Percentiles rank a stretch among this genome's conserved stretches.
Conservation (phyloP, 35 echinoderm and acorn worm species). For the Eucidaris tribuloides region DNA sequence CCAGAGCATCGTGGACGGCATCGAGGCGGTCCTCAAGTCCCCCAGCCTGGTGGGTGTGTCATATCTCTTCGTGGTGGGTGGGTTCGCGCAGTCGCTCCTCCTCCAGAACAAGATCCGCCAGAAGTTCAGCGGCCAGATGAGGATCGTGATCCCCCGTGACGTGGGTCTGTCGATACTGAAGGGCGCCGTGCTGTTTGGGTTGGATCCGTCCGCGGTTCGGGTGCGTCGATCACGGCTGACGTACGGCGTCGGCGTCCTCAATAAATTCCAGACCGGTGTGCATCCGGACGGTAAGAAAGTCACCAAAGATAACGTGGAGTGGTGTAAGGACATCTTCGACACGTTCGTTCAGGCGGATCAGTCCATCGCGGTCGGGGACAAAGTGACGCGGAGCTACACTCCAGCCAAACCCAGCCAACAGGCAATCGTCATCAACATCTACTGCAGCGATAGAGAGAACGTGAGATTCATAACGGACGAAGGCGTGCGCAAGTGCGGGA, state of each 20-base stretch:
- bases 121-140: conserved; percentile 51
- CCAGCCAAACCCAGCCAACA: conserved; percentile 77
- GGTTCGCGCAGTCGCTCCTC: conserved; percentile 88
- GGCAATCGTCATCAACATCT: conserved; percentile 89
- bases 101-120: conserved; percentile 70
- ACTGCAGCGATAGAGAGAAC: conserved; percentile 62
- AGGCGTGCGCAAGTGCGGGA: conserved; percentile 76
- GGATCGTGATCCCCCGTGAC: conserved; percentile 80
- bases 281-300: conserved; percentile 88
- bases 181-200: conserved; percentile 84
- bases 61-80: conserved; percentile 78
- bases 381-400: conserved; percentile 81
- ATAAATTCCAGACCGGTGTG: conserved; percentile 70
- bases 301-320: conserved; percentile 59
- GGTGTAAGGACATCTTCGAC: conserved; percentile 91
- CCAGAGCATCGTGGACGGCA: conserved; percentile 16
- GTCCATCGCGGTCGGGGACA: conserved; percentile 72
- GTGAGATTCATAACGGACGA: conserved; percentile 85
- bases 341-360: conserved; percentile 78
- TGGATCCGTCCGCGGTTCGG: conserved; percentile 78
- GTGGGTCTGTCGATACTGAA: conserved; percentile 76
- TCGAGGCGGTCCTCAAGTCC: conserved; percentile 67
- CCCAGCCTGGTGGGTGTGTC: conserved; percentile 57
- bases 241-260: conserved; percentile 89
- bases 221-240: conserved; percentile 73